phyloP scores from a whole-genome alignment of 2,888 invertebrate genomes.

The Trilocha varians region DNA sequence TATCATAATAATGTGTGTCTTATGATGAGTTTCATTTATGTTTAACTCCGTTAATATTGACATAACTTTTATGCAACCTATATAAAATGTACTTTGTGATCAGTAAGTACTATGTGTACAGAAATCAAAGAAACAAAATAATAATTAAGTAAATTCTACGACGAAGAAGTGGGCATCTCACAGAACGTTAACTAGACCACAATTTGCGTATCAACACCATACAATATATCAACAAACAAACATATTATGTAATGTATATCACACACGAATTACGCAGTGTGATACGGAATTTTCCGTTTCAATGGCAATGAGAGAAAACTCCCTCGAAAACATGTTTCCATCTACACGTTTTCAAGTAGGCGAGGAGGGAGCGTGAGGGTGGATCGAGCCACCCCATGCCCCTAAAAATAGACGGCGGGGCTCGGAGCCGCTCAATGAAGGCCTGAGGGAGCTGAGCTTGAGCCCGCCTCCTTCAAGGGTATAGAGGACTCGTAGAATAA shows the following conservation, averaged over 20 bases:
- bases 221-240: no score
- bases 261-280: constrained; percentile 22
- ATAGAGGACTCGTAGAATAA: background rate
- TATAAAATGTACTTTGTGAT: no score
- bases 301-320: constrained; percentile 28
- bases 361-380: constrained; percentile 20
- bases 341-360: constrained; percentile 29
- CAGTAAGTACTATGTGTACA: no score
- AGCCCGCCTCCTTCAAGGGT: constrained; percentile 5
- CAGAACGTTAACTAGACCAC: no score
- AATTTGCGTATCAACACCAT: background rate
- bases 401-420: constrained; percentile 62
- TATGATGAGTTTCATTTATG: no score
- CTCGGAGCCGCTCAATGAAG: constrained; percentile 66
- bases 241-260: no score
- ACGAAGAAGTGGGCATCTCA: no score
- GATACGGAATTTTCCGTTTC: constrained; percentile 31
- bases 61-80: no score
- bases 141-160: no score
- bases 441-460: constrained; percentile 11
- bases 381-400: constrained; percentile 42
- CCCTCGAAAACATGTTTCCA: constrained; percentile 33
- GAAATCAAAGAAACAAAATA: no score
- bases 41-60: no score
- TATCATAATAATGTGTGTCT: no score